Evolutionary conservation across 2,113 vertebrate genomes (phyloP).

Genomic region (Symphodus melops): DNA sequence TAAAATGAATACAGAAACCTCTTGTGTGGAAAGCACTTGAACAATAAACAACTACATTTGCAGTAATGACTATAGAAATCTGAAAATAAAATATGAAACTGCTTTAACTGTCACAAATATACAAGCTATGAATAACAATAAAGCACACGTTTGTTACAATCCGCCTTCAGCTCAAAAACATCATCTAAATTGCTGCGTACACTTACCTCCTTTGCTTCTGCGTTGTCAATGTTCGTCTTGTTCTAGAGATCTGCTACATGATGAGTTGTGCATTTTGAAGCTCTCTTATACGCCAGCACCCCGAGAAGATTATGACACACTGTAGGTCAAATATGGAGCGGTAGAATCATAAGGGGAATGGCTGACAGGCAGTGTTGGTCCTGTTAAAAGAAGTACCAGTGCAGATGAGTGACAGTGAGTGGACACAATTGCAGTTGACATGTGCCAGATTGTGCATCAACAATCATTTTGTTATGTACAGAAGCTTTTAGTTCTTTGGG

Average conservation of each 20-base stretch:
- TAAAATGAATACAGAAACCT: no score
- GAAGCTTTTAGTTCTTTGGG: no score
- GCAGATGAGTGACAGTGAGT: not conserved
- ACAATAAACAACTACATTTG: no score
- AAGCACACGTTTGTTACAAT: not conserved
- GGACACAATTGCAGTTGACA: not conserved
- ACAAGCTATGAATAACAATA: no score
- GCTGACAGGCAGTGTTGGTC: not conserved
- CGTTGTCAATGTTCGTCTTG: not conserved
- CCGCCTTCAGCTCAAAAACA: not conserved
- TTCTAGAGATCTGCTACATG: not conserved
- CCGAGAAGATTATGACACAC: slow-evolving; percentile 64
- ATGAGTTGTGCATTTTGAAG: not conserved
- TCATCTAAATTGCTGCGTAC: not conserved
- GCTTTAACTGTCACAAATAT: no score
- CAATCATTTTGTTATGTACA: no score
- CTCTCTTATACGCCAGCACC: slow-evolving; percentile 54
- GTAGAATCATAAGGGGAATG: slow-evolving; percentile 19
- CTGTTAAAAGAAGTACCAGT: not conserved
- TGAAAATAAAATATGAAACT: no score
- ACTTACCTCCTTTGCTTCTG: slow-evolving; percentile 36
- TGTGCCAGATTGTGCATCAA: not conserved
- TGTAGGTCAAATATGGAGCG: not conserved
- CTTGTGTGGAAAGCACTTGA: no score
- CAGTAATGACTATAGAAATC: no score